These are phyloP conservation scores for Onychomys torridus DNA, from an alignment of 2,797 vertebrate genomes.

Conservation along the genomic window DNA sequence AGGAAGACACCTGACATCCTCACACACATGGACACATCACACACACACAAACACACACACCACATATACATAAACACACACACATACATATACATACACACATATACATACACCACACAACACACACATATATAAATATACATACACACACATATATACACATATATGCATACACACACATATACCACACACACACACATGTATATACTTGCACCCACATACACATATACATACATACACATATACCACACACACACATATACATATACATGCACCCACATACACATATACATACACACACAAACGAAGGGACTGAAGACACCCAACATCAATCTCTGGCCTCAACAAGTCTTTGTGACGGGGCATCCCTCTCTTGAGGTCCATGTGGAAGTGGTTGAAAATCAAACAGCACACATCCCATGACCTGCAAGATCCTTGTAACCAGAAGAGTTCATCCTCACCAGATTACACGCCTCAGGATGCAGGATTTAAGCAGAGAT, in stretches of 20 bases:
- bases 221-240: neutral
- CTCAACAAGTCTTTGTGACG: neutral
- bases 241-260: neutral
- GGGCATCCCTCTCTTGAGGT: neutral
- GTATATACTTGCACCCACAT: neutral
- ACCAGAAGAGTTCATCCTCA: slow-evolving; percentile 2
- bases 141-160: neutral
- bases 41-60: neutral
- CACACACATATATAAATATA: neutral
- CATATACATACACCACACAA: neutral
- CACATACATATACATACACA: neutral
- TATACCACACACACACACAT: neutral
- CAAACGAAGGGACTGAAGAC: neutral
- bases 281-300: neutral
- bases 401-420: slow-evolving; percentile 31
- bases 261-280: neutral
- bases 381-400: neutral
- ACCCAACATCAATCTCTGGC: neutral
- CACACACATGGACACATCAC: neutral
- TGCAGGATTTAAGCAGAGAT: neutral
- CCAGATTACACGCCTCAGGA: neutral
- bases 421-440: slow-evolving; percentile 6
- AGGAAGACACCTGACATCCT: too few relatives aligned
- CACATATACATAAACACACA: neutral
- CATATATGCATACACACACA: neutral